Percentiles rank a stretch among this genome's conserved stretches.
Conservation (phyloP, 2,113 vertebrate genomes). For the Platysteira castanea region DNA sequence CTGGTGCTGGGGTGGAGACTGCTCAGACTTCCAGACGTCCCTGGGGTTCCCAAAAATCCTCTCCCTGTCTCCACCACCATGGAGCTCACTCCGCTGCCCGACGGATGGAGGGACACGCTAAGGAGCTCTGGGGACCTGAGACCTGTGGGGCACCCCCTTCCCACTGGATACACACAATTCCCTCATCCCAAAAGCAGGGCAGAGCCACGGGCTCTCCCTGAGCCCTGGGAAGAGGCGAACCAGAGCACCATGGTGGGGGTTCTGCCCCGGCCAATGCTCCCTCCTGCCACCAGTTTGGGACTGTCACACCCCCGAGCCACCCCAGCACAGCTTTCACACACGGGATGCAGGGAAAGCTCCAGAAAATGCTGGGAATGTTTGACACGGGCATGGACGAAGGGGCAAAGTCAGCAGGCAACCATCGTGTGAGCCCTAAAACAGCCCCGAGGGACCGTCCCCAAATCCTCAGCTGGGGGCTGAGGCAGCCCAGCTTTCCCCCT, state of each 20-base stretch:
- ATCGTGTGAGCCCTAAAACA: neutral
- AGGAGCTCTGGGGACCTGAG: neutral
- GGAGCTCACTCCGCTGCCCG: neutral
- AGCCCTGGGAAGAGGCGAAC: neutral
- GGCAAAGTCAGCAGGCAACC: neutral
- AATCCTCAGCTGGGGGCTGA: neutral
- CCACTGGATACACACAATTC: neutral
- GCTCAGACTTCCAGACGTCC: neutral
- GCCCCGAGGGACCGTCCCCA: neutral
- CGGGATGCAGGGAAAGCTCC: neutral
- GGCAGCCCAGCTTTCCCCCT: neutral
- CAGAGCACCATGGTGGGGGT: neutral
- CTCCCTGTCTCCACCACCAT: neutral
- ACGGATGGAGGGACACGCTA: neutral
- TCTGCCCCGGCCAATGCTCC: neutral
- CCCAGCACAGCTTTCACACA: neutral
- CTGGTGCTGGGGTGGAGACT: neutral
- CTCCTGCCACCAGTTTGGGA: neutral
- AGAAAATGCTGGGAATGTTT: neutral
- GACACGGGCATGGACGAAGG: neutral
- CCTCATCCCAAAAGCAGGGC: neutral
- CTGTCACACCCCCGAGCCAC: neutral
- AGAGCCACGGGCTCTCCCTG: neutral
- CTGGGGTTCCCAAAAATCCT: neutral
- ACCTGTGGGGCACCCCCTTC: neutral